These are phyloP conservation scores for Steinernema khuongi DNA, from an alignment of 1,140 invertebrate species.

Conservation along the genomic window DNA sequence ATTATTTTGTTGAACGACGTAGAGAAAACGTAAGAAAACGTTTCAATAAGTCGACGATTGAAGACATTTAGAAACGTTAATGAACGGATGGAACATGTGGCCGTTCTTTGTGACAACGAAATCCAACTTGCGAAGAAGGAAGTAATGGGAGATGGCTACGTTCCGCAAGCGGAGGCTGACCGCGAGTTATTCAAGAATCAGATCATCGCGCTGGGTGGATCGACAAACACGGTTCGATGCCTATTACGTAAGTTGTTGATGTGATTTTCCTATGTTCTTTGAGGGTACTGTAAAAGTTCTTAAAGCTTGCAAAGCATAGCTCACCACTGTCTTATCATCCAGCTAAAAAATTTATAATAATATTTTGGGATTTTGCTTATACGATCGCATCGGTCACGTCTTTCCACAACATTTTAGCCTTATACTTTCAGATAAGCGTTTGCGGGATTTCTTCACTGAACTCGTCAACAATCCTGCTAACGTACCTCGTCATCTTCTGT, in stretches of 20 bases:
- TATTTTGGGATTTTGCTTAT: too few species aligned
- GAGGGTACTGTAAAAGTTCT: too few species aligned
- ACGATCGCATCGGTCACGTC: too few species aligned
- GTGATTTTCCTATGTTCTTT: too few species aligned
- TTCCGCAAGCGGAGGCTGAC: background rate
- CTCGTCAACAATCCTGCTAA: background rate
- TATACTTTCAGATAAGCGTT: background rate
- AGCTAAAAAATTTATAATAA: too few species aligned
- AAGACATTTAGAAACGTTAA: background rate
- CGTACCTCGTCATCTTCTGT: background rate
- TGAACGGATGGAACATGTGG: background rate
- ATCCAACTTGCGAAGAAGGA: background rate
- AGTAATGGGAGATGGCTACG: background rate
- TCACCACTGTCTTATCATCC: too few species aligned
- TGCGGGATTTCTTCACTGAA: background rate
- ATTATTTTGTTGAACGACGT: background rate
- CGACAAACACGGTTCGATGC: background rate
- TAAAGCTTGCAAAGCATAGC: too few species aligned
- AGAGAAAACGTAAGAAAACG: background rate
- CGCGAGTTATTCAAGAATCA: background rate
- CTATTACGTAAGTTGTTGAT: background rate
- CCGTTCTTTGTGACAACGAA: background rate
- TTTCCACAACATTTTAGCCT: background rate
- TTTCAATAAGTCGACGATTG: background rate
- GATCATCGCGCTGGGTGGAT: background rate